Evolutionary conservation across 2,797 vertebrate species (phyloP).

Genomic region (Lithobates pipiens): DNA sequence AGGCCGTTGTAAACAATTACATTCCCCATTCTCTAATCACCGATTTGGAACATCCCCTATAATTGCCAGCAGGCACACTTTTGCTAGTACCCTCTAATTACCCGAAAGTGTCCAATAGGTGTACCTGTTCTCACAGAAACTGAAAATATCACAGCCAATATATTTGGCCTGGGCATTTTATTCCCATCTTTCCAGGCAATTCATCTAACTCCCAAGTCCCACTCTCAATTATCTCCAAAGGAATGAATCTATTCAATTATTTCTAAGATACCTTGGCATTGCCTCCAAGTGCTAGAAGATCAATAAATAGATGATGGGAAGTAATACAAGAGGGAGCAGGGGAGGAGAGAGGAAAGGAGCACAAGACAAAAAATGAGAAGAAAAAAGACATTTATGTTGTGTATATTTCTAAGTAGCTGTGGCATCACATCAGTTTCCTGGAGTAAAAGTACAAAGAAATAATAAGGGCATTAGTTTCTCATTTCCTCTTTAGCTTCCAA

Average conservation of each 20-base stretch:
- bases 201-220: background rate
- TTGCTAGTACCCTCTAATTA: background rate
- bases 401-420: constrained; percentile 2
- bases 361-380: background rate
- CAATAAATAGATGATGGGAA: constrained; percentile 35
- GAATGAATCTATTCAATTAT: constrained; percentile 29
- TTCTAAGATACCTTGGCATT: background rate
- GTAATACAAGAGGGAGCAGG: background rate
- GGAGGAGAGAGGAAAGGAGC: background rate
- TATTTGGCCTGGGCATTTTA: background rate
- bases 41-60: background rate
- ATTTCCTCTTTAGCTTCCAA: constrained; percentile 22
- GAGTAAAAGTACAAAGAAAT: constrained; percentile 10
- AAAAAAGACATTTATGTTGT: background rate
- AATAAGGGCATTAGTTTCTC: constrained; percentile 17
- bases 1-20: background rate
- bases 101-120: background rate
- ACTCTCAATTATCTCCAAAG: constrained; percentile 43
- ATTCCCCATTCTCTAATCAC: background rate
- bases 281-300: constrained; percentile 31
- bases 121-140: background rate
- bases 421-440: constrained; percentile 27
- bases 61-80: too few species aligned
- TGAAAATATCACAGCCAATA: background rate
- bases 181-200: constrained; percentile 26